These are phyloP conservation scores for Harpagoxenus sublaevis DNA, from an alignment of 2,888 invertebrate genomes.

Conservation along the genomic window DNA sequence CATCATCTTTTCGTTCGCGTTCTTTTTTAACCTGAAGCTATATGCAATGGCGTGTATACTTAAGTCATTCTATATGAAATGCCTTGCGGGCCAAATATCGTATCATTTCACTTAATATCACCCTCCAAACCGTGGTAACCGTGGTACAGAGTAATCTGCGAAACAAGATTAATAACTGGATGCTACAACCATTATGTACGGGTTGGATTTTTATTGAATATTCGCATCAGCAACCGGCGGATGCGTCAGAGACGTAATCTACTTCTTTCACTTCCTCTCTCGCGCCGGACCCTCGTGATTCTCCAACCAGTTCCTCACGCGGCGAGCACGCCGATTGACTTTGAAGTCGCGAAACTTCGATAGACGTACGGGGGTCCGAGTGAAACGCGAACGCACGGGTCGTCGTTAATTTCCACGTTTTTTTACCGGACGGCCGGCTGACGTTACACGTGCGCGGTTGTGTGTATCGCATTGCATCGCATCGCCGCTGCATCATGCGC, in stretches of 20 bases:
- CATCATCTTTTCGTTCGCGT: not conserved
- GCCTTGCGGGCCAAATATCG: not conserved
- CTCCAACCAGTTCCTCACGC: not conserved
- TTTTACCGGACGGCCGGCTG: constrained; percentile 17
- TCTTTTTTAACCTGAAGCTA: not conserved
- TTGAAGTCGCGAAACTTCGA: not conserved
- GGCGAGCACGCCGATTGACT: not conserved
- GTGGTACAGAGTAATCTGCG: not conserved
- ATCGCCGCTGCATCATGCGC: constrained; percentile 52
- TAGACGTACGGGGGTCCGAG: constrained; percentile 7
- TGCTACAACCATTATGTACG: not conserved
- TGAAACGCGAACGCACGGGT: constrained; percentile 35
- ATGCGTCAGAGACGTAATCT: constrained; percentile 10
- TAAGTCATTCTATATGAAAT: not conserved
- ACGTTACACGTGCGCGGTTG: constrained; percentile 58
- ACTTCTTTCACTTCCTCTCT: constrained; percentile 33
- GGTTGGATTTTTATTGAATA: constrained; percentile 4
- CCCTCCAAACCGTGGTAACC: not conserved
- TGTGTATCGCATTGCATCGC: constrained; percentile 22
- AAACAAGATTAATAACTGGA: not conserved
- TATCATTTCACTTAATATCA: not conserved
- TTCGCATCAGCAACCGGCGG: not conserved
- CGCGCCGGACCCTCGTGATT: not conserved
- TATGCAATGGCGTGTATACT: not conserved
- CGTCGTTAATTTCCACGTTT: constrained; percentile 62